Conservation (phyloP, 2,113 vertebrate species). For the Mesoclemmys tuberculata region DNA sequence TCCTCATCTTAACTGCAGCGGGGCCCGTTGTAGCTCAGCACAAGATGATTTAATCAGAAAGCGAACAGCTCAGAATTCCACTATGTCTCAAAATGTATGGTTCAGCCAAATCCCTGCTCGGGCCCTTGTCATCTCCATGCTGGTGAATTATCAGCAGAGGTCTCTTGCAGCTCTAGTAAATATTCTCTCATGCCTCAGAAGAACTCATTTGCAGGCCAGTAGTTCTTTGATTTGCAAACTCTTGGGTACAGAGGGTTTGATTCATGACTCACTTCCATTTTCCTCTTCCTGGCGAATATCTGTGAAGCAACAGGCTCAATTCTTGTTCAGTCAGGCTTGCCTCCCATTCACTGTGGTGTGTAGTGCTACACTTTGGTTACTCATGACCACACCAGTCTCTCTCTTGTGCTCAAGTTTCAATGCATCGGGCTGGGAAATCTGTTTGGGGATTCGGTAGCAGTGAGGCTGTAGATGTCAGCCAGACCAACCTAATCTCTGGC, state of each 20-base stretch:
- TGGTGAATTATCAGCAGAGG: slow-evolving; percentile 46
- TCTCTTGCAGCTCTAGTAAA: slow-evolving; percentile 36
- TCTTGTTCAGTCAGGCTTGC: neutral
- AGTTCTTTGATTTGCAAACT: slow-evolving; percentile 54
- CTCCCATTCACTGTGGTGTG: neutral
- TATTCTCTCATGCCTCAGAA: slow-evolving; percentile 50
- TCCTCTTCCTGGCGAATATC: slow-evolving; percentile 2
- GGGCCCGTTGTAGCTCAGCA: slow-evolving; percentile 14
- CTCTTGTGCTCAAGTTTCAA: neutral
- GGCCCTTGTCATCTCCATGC: slow-evolving; percentile 28
- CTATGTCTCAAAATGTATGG: slow-evolving; percentile 20
- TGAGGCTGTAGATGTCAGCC: neutral
- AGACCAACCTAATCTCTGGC: neutral
- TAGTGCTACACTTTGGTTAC: neutral
- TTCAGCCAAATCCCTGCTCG: slow-evolving; percentile 48
- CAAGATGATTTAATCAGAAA: slow-evolving; percentile 44
- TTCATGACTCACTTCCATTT: neutral
- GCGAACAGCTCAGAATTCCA: slow-evolving; percentile 21
- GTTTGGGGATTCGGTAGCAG: neutral
- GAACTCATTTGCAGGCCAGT: slow-evolving; percentile 32
- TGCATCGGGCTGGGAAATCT: neutral
- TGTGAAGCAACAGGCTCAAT: slow-evolving; percentile 3
- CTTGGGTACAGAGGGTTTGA: slow-evolving; percentile 9
- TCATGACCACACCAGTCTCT: neutral
- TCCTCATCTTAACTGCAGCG: neutral